phyloP scores from a whole-genome alignment of 1,140 invertebrate species.

The Listronotus oregonensis region DNA sequence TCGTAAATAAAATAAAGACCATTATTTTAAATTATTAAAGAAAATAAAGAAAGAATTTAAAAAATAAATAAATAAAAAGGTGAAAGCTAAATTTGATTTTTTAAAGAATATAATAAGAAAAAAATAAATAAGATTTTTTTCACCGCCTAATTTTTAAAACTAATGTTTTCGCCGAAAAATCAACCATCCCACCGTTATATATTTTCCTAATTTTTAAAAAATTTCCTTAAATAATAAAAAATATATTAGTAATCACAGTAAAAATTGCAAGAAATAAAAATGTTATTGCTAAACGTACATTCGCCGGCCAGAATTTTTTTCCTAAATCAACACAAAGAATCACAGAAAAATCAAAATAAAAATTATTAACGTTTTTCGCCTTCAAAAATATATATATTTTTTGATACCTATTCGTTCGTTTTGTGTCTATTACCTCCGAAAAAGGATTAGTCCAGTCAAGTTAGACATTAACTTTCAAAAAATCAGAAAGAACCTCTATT shows the following conservation, averaged over 20 bases:
- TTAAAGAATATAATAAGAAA: too few species aligned
- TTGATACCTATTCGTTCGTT: slow-evolving; percentile 16
- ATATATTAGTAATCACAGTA: slow-evolving; percentile 35
- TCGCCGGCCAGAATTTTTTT: slow-evolving; percentile 23
- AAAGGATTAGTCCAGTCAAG: background rate
- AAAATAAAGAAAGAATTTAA: too few species aligned
- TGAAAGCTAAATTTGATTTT: too few species aligned
- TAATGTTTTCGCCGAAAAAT: background rate
- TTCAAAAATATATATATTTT: slow-evolving; percentile 5
- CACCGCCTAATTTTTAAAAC: too few species aligned
- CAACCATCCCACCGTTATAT: slow-evolving; percentile 4
- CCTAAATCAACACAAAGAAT: slow-evolving; percentile 23
- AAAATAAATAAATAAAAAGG: too few species aligned
- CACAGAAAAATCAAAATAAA: slow-evolving; percentile 35
- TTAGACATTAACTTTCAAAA: too few species aligned
- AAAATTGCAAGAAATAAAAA: slow-evolving; percentile 25
- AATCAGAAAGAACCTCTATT: too few species aligned
- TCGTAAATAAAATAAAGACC: too few species aligned
- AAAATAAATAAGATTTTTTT: too few species aligned
- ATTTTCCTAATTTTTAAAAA: slow-evolving; percentile 25
- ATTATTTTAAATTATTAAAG: too few species aligned
- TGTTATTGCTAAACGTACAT: slow-evolving; percentile 38
- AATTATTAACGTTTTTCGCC: slow-evolving; percentile 12
- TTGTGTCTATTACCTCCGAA: slow-evolving; percentile 19
- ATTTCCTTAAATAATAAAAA: slow-evolving; percentile 25